A percentile compares a stretch with the other conserved stretches of the same genome.
phyloP scores from a whole-genome alignment of 2,888 invertebrate genomes.

The Drosophila neonasuta region DNA sequence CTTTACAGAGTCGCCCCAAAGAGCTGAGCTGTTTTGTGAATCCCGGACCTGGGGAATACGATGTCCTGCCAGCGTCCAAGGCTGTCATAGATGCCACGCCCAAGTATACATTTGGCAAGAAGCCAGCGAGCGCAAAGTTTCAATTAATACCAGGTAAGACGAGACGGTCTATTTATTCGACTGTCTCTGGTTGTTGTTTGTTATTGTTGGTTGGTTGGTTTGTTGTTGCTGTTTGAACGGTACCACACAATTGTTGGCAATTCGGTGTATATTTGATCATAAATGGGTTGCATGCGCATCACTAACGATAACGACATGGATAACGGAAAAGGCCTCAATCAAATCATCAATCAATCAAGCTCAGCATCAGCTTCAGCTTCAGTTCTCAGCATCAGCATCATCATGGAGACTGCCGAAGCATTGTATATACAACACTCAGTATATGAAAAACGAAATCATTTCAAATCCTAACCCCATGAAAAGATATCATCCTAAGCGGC shows the following conservation, averaged over 20 bases:
- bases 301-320: constrained; percentile 43
- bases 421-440: constrained; percentile 60
- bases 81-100: constrained; percentile 84
- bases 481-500: constrained; percentile 47
- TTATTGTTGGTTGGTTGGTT: constrained; percentile 27
- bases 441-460: constrained; percentile 35
- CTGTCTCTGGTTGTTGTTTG: constrained; percentile 15
- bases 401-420: constrained; percentile 50
- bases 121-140: constrained; percentile 85
- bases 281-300: constrained; percentile 55
- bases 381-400: constrained; percentile 20
- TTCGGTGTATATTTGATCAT: constrained; percentile 29
- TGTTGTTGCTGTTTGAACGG: constrained; percentile 48
- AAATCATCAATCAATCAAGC: constrained; percentile 31
- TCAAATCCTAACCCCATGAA: constrained; percentile 39
- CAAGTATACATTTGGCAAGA: constrained; percentile 89
- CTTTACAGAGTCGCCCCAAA: constrained; percentile 89
- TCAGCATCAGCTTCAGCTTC: constrained; percentile 8
- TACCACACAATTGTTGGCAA: constrained; percentile 12
- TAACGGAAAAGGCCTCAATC: constrained; percentile 25
- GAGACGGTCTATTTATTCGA: constrained; percentile 32
- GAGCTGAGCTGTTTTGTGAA: constrained; percentile 83
- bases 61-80: constrained; percentile 88
- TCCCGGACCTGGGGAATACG: constrained; percentile 95
- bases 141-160: constrained; percentile 87